phyloP scores from a whole-genome alignment of 2,888 invertebrate genomes.

The Tupiocoris notatus region DNA sequence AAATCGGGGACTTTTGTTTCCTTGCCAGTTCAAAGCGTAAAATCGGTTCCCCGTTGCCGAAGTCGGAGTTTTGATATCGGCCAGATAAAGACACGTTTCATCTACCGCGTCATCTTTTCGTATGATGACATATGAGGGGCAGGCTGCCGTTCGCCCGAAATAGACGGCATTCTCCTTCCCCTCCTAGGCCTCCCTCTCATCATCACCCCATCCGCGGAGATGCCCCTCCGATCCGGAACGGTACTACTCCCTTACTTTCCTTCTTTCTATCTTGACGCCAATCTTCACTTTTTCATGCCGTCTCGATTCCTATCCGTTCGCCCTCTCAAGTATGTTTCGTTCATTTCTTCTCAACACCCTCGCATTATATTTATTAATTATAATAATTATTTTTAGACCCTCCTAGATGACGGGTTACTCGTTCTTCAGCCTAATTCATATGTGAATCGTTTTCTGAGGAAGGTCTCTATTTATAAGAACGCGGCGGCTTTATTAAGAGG shows the following conservation, averaged over 20 bases:
- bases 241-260: neutral
- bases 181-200: neutral
- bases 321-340: neutral
- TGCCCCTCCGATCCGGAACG: neutral
- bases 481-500: slow-evolving; percentile 20
- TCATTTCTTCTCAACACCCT: slow-evolving; percentile 10
- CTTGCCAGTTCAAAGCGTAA: slow-evolving; percentile 7
- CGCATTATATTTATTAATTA: slow-evolving; percentile 36
- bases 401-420: slow-evolving; percentile 19
- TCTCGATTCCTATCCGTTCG: neutral
- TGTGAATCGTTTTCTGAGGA: slow-evolving; percentile 21
- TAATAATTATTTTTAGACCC: slow-evolving; percentile 29
- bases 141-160: slow-evolving; percentile 14
- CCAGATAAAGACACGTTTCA: slow-evolving; percentile 33
- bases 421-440: slow-evolving; percentile 25
- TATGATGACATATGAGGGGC: slow-evolving; percentile 30
- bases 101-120: slow-evolving; percentile 30
- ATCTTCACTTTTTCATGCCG: neutral
- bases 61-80: slow-evolving; percentile 19
- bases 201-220: neutral
- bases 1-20: neutral
- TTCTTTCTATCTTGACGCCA: neutral
- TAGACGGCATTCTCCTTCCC: neutral
- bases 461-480: slow-evolving; percentile 20
- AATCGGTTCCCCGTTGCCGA: slow-evolving; percentile 11